A percentile compares a stretch with the other conserved stretches of the same genome.
phyloP scores from a whole-genome alignment of 2,888 invertebrate genomes.

The Cheilosia vulpina region DNA sequence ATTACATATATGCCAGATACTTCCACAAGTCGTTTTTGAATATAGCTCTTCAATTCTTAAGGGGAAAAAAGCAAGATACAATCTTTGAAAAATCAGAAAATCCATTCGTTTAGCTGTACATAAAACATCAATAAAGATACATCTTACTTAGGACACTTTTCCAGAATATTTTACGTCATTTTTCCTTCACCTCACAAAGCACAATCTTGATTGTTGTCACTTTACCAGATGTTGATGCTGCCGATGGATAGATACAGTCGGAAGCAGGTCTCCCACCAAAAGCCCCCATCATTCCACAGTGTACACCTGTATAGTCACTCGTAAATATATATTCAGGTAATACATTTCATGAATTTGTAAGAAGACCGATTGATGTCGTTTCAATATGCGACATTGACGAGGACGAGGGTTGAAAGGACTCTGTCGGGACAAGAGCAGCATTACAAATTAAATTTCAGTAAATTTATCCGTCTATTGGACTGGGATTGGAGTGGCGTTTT shows the following conservation, averaged over 20 bases:
- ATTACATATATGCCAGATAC: constrained; percentile 27
- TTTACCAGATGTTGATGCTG: constrained; percentile 68
- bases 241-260: constrained; percentile 62
- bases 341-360: constrained; percentile 72
- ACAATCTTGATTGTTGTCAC: constrained; percentile 73
- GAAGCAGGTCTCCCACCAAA: background rate
- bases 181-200: constrained; percentile 43
- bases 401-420: constrained; percentile 57
- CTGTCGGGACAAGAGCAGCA: constrained; percentile 44
- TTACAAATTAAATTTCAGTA: constrained; percentile 70
- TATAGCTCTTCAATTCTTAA: background rate
- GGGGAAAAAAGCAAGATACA: background rate
- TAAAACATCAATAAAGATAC: constrained; percentile 71
- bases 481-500: constrained; percentile 64
- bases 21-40: background rate
- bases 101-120: constrained; percentile 61
- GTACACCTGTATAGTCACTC: background rate
- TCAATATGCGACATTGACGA: constrained; percentile 58
- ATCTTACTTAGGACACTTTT: constrained; percentile 52
- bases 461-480: constrained; percentile 68
- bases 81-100: constrained; percentile 37
- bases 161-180: constrained; percentile 65
- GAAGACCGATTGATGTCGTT: constrained; percentile 68
- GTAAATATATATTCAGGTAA: constrained; percentile 47
- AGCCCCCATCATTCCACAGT: constrained; percentile 6